Evolutionary conservation across 2,888 invertebrate genomes (phyloP), one percentile per base, ranked within the genome.

Genomic region (Ormyrus thymus): DNA sequence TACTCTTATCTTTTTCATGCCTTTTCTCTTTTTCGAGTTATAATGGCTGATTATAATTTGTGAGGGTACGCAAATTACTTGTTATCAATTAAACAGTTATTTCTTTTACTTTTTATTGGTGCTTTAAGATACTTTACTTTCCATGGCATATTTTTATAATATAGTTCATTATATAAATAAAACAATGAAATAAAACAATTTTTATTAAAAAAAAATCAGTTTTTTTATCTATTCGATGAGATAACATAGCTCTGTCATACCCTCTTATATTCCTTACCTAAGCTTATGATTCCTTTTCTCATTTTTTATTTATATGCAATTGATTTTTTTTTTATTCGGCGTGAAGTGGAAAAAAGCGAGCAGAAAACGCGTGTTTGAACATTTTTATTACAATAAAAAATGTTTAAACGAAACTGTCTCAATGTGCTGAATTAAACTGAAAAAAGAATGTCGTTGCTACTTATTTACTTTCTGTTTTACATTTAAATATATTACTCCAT

Each of bases 401-500:
- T 86, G 83, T 84, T 86, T 84, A 85, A 85, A 84, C 82, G 83
- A 83, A 84, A 81, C 80, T 81, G 81, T 61, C 78, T 74, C 79
- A 62, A 75, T 78, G 73, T 80, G 78, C 58, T 53, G 76, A 68
- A 69, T 8, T 61, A 76, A 81, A 76, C 68, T 58, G 64, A 71
- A 76, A 43, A 13, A 48, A 10, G 7, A 29, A 11, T 46, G 6
- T 11, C 53, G 59, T 15, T 43, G 43, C 48, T 51, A 45, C 11
- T 71, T n/a, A 51, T 43, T 48, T 53, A 7, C 9, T 50, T 53
- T 50, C 10, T 3, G 9, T 61, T 45, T 46, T 48, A 13, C 46
- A 46, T 5, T 50, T 8, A 71, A 29, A 29, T 29, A 59, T 51
- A 46, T n/a, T 55, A 45, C 45, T 75, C 56, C 6, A 76, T 62